Base-by-base conservation (phyloP, 2,888 invertebrate genomes). In the Silvanus unidentatus region DNA sequence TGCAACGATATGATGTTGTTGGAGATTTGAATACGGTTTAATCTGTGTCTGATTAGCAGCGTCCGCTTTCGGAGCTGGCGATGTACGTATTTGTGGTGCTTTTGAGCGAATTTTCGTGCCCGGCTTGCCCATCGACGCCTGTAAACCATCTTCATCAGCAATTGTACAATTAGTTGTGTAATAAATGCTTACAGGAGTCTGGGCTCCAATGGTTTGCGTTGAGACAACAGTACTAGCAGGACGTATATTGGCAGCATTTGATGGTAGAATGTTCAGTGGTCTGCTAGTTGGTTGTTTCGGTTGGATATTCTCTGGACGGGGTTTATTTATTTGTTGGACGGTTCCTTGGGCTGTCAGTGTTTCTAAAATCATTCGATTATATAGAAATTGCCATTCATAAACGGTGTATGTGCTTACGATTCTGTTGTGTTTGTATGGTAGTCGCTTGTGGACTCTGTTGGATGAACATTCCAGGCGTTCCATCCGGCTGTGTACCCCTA, bases 211-310 rank as follows among this genome's bases (percentile, higher is more conserved):
- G 1, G 91, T 91, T 70, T 91, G 91, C 0, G 91, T 91, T 4
- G 90, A 89, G 8, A 28, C 10, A 9, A 91, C 90, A 0, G 88
- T 88, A 56, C 88, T 84, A 2, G 76, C 87, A 0, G 90, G 88
- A 40, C 90, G 76, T 52, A 87, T 81, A 56, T 78, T 79, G 11
- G 75, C 72, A 40, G 77, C 73, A 59, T 79, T 76, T 73, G 72
- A 71, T 72, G 72, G 69, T 45, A 72, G 52, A 52, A 73, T 72
- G 52, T 68, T 72, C 39, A 72, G 56, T 10, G 75, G 72, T 44
- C 76, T 62, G 41, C 65, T 69, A 9, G 69, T 66, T 14, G 70
- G 59, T 44, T 73, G 69, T 58, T 65, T 77, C 1, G 77, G 75
- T 54, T 77, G 77, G 43, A 79, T 73, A 42, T 77, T 74, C 48